Percentiles rank a stretch among this genome's conserved stretches.
phyloP scores from a whole-genome alignment of 1,140 invertebrate species.

The Drosophila arizonae region DNA sequence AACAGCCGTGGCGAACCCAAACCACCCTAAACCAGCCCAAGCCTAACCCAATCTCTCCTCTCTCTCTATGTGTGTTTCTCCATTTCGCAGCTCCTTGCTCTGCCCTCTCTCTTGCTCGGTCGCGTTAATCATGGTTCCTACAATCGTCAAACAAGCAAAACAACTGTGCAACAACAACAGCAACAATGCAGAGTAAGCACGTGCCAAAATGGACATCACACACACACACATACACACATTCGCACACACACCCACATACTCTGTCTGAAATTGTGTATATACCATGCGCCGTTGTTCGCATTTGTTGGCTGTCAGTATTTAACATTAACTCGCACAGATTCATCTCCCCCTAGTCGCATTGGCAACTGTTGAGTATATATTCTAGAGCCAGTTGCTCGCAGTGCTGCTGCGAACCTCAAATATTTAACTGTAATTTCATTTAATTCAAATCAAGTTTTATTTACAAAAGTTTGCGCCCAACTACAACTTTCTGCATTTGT shows the following conservation, averaged over 20 bases:
- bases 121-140: slow-evolving; percentile 77
- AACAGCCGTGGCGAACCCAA: slow-evolving; percentile 47
- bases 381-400: neutral
- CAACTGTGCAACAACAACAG: slow-evolving; percentile 42
- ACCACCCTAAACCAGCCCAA: slow-evolving; percentile 23
- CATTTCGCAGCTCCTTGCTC: neutral
- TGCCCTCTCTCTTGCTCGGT: slow-evolving; percentile 27
- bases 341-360: neutral
- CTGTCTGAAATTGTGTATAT: slow-evolving; percentile 23
- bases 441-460: neutral
- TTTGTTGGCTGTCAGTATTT: slow-evolving; percentile 3
- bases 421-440: slow-evolving; percentile 7
- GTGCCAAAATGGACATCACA: slow-evolving; percentile 71
- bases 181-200: slow-evolving; percentile 58
- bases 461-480: neutral
- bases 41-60: neutral
- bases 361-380: neutral
- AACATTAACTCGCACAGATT: neutral
- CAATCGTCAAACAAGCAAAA: slow-evolving; percentile 54
- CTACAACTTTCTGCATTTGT: neutral
- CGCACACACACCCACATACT: neutral
- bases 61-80: neutral
- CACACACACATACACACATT: slow-evolving; percentile 3
- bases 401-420: neutral
- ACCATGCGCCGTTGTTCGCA: slow-evolving; percentile 15